phyloP scores from a whole-genome alignment of 2,113 vertebrate species.

The Podarcis muralis region DNA sequence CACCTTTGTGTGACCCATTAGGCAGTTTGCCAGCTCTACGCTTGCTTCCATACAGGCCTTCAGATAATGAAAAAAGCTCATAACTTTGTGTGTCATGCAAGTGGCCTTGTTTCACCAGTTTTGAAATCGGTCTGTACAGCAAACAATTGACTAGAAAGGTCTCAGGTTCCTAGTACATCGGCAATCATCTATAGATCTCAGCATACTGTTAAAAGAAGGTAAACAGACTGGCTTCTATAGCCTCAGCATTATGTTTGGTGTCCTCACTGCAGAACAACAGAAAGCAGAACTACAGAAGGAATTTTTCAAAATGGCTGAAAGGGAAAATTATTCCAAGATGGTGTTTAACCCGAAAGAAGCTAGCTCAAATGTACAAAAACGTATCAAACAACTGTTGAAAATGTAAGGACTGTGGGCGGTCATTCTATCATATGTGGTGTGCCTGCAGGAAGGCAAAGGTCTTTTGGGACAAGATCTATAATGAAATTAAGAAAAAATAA shows the following conservation, averaged over 20 bases:
- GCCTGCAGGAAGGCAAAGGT: no score
- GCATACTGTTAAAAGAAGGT: no score
- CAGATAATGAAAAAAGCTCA: neutral
- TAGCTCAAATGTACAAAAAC: no score
- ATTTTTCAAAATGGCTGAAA: slow-evolving; percentile 7
- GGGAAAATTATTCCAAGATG: neutral
- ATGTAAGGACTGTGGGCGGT: no score
- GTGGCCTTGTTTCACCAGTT: neutral
- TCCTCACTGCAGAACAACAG: no score
- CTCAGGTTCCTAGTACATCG: neutral
- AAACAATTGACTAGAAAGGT: neutral
- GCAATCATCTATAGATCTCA: no score
- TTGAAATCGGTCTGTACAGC: neutral
- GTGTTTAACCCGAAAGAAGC: no score
- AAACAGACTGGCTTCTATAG: no score
- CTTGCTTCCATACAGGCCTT: neutral
- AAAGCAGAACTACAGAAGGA: neutral
- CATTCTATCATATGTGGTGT: no score
- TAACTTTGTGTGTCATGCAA: neutral
- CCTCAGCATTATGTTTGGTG: neutral
- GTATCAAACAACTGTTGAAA: no score
- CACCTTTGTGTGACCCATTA: neutral
- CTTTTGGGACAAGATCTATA: no score
- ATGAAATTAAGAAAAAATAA: no score
- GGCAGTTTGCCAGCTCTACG: neutral